These are phyloP conservation scores for Chrysochloris asiatica DNA, from an alignment of 2,113 vertebrate species.

Conservation along the genomic window DNA sequence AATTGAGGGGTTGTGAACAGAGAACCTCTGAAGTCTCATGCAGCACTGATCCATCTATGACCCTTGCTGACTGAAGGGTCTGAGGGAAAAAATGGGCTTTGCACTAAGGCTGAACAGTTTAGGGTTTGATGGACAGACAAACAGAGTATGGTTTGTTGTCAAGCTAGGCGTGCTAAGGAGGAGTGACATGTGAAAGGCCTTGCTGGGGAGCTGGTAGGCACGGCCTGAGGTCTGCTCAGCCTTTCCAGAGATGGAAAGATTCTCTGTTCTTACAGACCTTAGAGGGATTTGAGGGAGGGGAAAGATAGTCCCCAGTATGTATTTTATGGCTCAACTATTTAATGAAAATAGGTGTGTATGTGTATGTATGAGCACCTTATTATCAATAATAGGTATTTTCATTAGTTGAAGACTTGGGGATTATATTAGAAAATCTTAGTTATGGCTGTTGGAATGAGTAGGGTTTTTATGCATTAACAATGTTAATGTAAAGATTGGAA, in stretches of 20 bases:
- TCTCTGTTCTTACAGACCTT: neutral
- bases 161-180: neutral
- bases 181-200: slow-evolving; percentile 12
- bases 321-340: too few species aligned
- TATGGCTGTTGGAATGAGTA: neutral
- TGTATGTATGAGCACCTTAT: neutral
- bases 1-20: slow-evolving; percentile 32
- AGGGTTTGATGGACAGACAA: slow-evolving; percentile 33
- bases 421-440: neutral
- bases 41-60: slow-evolving; percentile 19
- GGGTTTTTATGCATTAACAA: neutral
- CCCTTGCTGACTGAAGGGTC: slow-evolving; percentile 23
- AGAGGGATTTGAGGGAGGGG: neutral
- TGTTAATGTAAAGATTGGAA: neutral
- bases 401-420: neutral
- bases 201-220: neutral
- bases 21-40: slow-evolving; percentile 14
- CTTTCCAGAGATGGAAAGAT: neutral
- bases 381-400: neutral
- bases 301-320: neutral
- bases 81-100: neutral
- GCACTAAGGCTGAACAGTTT: neutral
- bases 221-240: neutral
- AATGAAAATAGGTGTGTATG: neutral
- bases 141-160: slow-evolving; percentile 1